Evolutionary conservation across 2,113 vertebrate genomes (phyloP), one percentile per base, ranked within the genome.

Genomic region (Conger conger): DNA sequence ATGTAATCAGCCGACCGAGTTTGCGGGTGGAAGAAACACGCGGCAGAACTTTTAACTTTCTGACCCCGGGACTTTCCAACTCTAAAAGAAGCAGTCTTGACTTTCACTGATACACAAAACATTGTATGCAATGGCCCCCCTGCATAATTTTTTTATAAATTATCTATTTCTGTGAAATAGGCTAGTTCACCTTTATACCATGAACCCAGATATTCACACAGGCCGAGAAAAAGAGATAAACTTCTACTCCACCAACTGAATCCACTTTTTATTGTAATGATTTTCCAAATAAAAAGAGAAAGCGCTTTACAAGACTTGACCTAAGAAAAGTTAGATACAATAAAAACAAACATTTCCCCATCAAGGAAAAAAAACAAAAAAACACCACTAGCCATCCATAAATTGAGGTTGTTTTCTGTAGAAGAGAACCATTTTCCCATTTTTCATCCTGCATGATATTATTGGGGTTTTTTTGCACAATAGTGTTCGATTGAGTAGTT

Each of bases 221-320:
- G 16, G 16, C 3, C 57, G 20, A 60, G 16, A 20, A 18, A 27
- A 76, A 83, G 50, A 20, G 27, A 83, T 13, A 81, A 16, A 15
- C n/a, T 7, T 45, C 33, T 76, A 83, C 13, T 18, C 17, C 1
- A 37, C 76, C 76, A 7, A 33, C n/a, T 54, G n/a, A 37, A 38
- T 33, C 23, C 18, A 57, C 20, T 78, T 79, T 84, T 84, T 84
- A 78, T 45, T 78, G 45, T 38, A 78, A 78, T 79, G 73, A 50
- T 38, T 76, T 27, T 33, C 20, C 18, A 63, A 63, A 63, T 63
- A 20, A 33, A 36, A 20, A 84, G 68, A 30, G 11, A 33, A 9
- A 11, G n/a, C 68, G 9, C 30, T 18, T 83, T 13, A 45, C 60
- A 83, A 16, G 9, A 37, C 36, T 17, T 84, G 27, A 84, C 36